Evolutionary conservation across 2,888 invertebrate species (phyloP).

Genomic region (Cheilosia scutellata): DNA sequence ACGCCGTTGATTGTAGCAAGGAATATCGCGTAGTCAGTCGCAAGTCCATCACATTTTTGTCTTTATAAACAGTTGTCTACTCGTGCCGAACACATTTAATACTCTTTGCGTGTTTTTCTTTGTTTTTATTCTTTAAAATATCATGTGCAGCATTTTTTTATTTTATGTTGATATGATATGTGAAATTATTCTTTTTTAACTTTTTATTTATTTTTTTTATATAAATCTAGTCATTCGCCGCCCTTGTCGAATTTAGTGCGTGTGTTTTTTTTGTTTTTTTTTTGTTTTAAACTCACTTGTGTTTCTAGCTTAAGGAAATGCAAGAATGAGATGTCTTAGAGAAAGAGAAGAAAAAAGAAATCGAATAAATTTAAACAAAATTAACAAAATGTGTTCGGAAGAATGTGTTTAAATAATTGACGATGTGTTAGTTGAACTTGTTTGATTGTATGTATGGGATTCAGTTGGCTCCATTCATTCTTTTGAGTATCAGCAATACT

Average conservation of each 20-base stretch:
- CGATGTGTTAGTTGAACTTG: slow-evolving; percentile 13
- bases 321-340: slow-evolving; percentile 59
- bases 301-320: slow-evolving; percentile 71
- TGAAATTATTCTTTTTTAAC: slow-evolving; percentile 51
- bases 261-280: slow-evolving; percentile 42
- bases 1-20: not conserved
- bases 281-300: slow-evolving; percentile 69
- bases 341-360: slow-evolving; percentile 41
- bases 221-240: slow-evolving; percentile 71
- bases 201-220: slow-evolving; percentile 44
- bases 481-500: too few relatives aligned
- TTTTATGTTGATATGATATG: slow-evolving; percentile 73
- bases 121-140: slow-evolving; percentile 59
- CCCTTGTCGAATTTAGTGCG: slow-evolving; percentile 53
- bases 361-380: slow-evolving; percentile 67
- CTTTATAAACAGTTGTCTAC: not conserved
- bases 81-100: slow-evolving; percentile 47
- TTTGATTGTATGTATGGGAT: not conserved
- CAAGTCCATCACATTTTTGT: slow-evolving; percentile 5
- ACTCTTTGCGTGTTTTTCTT: slow-evolving; percentile 37
- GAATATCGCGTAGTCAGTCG: not conserved
- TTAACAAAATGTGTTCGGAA: slow-evolving; percentile 56
- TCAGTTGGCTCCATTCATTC: too few relatives aligned
- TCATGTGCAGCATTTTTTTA: slow-evolving; percentile 68
- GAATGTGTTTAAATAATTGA: not conserved